phyloP scores from a whole-genome alignment of 1,140 invertebrate genomes.

The Tribolium madens region DNA sequence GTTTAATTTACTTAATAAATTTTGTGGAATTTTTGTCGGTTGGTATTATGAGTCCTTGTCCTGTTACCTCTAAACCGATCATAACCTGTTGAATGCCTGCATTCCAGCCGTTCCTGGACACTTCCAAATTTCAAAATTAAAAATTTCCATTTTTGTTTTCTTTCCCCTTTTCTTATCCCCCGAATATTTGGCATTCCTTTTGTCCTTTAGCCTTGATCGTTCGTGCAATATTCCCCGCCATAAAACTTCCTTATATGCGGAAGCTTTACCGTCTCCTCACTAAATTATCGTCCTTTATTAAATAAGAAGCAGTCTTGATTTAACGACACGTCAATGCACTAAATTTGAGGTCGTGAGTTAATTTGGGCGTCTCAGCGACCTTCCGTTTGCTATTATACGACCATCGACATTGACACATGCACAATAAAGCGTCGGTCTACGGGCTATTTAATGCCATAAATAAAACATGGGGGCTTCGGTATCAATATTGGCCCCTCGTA shows the following conservation, averaged over 20 bases:
- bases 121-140: background rate
- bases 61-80: background rate
- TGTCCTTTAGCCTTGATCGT: background rate
- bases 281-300: constrained; percentile 32
- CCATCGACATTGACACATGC: constrained; percentile 24
- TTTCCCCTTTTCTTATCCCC: background rate
- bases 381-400: constrained; percentile 6
- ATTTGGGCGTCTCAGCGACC: constrained; percentile 1
- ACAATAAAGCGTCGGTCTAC: background rate
- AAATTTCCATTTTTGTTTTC: background rate
- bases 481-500: constrained; percentile 18
- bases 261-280: background rate
- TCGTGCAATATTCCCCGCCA: background rate
- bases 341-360: constrained; percentile 21
- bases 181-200: constrained; percentile 1
- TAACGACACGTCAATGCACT: constrained; percentile 30
- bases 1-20: no score
- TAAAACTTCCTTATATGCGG: constrained; percentile 13
- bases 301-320: constrained; percentile 20
- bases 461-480: background rate
- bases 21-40: background rate
- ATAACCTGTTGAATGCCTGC: background rate
- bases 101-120: background rate
- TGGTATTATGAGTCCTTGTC: background rate
- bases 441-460: constrained; percentile 28